Conservation (phyloP, 1,140 invertebrate species). For the Solen grandis region DNA sequence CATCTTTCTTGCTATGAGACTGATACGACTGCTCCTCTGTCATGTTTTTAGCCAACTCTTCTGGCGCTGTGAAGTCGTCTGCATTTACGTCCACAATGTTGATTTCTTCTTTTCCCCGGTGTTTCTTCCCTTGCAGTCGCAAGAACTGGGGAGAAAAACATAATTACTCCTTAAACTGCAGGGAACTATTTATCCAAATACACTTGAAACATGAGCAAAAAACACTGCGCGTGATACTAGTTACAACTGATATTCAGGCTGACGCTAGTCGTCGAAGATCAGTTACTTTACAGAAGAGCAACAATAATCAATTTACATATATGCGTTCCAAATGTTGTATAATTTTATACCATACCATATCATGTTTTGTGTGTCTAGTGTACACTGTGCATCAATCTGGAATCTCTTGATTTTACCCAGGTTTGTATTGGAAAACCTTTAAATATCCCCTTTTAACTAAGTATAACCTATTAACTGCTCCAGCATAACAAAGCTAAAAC, state of each 20-base stretch:
- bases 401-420: too few species aligned
- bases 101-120: conserved; percentile 82
- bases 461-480: too few species aligned
- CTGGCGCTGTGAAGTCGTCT: conserved; percentile 89
- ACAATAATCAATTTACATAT: background rate
- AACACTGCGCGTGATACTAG: background rate
- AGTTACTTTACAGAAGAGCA: background rate
- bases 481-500: too few species aligned
- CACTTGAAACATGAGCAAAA: too few species aligned
- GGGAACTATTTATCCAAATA: too few species aligned
- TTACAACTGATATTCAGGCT: background rate
- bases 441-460: too few species aligned
- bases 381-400: too few species aligned
- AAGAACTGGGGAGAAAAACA: conserved; percentile 71
- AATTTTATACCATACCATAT: too few species aligned
- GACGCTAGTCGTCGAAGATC: background rate
- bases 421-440: too few species aligned
- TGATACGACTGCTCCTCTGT: conserved; percentile 87
- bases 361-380: too few species aligned
- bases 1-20: conserved; percentile 82
- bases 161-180: background rate
- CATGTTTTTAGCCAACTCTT: conserved; percentile 89
- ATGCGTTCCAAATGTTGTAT: background rate
- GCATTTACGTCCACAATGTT: conserved; percentile 92
- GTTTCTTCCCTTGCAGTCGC: conserved; percentile 80